Percentiles rank a stretch among this genome's conserved stretches.
Conservation (phyloP, 23 tunicate genomes). For the Trididemnum clinides region DNA sequence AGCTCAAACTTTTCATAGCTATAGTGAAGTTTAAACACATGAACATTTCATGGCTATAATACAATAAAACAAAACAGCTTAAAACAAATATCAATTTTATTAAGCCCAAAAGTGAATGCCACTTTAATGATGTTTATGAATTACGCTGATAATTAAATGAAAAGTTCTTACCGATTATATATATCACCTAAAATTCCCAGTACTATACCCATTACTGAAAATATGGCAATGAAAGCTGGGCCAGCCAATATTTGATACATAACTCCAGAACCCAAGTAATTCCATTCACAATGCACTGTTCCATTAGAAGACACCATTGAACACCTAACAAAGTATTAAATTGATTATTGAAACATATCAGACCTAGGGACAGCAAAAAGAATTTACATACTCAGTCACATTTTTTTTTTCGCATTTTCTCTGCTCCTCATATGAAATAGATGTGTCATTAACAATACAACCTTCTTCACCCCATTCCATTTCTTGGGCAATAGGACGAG, state of each 20-base stretch:
- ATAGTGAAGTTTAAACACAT: too few relatives aligned
- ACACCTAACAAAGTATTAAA: constrained; percentile 18
- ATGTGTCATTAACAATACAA: constrained; percentile 43
- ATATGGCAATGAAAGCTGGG: constrained; percentile 86
- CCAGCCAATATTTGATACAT: constrained; percentile 89
- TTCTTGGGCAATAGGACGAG: constrained; percentile 83
- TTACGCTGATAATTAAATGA: too few relatives aligned
- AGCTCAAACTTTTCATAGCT: too few relatives aligned
- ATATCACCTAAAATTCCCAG: constrained; percentile 79
- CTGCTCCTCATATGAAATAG: constrained; percentile 2
- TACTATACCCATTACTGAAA: constrained; percentile 78
- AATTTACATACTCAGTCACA: constrained; percentile 13
- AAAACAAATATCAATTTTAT: too few relatives aligned
- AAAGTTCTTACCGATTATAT: constrained; percentile 60
- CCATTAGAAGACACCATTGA: neutral
- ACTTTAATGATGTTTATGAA: too few relatives aligned
- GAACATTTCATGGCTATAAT: too few relatives aligned
- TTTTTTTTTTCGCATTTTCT: constrained; percentile 22
- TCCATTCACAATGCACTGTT: constrained; percentile 63
- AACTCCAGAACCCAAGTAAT: constrained; percentile 80
- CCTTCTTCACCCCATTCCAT: constrained; percentile 83
- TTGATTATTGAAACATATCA: too few relatives aligned
- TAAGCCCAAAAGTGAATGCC: too few relatives aligned
- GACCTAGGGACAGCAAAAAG: too few relatives aligned
- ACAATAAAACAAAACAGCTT: too few relatives aligned